Evolutionary conservation across 2,888 invertebrate species (phyloP).

Genomic region (Falcaria lacertinaria): DNA sequence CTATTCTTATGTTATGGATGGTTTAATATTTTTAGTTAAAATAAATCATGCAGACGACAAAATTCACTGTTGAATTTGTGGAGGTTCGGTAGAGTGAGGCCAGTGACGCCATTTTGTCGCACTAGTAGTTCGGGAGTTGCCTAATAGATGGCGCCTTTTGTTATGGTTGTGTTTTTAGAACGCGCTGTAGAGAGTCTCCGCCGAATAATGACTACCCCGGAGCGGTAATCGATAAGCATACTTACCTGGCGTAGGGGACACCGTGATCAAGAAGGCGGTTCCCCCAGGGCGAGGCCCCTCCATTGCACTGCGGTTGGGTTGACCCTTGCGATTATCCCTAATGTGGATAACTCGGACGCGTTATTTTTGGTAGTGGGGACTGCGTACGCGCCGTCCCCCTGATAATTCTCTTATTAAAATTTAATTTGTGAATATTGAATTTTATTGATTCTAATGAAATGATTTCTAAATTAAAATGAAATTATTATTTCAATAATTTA

Average conservation of each 20-base stretch:
- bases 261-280: constrained; percentile 1
- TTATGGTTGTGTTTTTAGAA: background rate
- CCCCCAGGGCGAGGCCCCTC: constrained; percentile 2
- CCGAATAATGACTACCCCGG: background rate
- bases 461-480: too few relatives aligned
- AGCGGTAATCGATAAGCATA: background rate
- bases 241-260: constrained; percentile 2
- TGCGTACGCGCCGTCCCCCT: constrained; percentile 2
- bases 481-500: too few relatives aligned
- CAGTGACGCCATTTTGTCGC: too few relatives aligned
- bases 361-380: constrained; percentile 2
- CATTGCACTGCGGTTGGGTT: constrained; percentile 3
- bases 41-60: too few relatives aligned
- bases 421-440: too few relatives aligned
- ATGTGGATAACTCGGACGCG: constrained; percentile 3
- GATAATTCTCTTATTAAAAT: background rate
- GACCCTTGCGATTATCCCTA: constrained; percentile 2
- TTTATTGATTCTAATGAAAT: too few relatives aligned
- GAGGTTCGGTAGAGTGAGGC: too few relatives aligned
- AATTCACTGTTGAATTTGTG: too few relatives aligned
- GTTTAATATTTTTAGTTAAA: too few relatives aligned
- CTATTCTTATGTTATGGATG: too few relatives aligned
- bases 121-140: background rate
- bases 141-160: background rate
- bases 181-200: constrained; percentile 1